These are phyloP conservation scores for Scalopus aquaticus DNA, from an alignment of 2,113 vertebrate genomes.

Conservation along the genomic window DNA sequence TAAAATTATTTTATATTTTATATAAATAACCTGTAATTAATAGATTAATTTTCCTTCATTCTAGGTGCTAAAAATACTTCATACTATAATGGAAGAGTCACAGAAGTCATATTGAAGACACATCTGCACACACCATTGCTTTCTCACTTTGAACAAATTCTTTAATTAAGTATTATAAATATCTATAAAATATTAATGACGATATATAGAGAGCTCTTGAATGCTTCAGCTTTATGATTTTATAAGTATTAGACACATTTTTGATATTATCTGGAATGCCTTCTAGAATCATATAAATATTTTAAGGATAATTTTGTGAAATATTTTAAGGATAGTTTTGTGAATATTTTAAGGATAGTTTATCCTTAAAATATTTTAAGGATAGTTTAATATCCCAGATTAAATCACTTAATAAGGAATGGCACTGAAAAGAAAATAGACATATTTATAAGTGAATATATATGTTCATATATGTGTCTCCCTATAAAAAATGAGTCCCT, in stretches of 20 bases:
- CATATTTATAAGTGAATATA: neutral
- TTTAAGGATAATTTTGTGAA: no score
- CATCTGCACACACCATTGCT: neutral
- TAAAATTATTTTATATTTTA: neutral
- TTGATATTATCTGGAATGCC: neutral
- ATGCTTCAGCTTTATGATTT: neutral
- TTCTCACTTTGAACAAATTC: neutral
- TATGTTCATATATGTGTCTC: neutral
- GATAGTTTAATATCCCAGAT: neutral
- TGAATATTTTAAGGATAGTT: neutral
- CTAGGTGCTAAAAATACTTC: neutral
- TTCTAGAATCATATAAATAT: neutral
- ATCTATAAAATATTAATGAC: neutral
- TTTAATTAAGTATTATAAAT: neutral
- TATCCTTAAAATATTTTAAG: neutral
- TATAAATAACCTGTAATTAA: neutral
- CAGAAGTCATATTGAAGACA: neutral
- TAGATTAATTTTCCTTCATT: neutral
- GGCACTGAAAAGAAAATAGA: neutral
- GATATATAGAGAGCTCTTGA: neutral
- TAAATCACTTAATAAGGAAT: neutral
- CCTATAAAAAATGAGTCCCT: neutral
- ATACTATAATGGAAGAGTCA: neutral
- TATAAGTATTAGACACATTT: neutral
- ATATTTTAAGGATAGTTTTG: neutral